A percentile compares a stretch with the other conserved stretches of the same genome.
Evolutionary conservation across 2,113 vertebrate species (phyloP).

Genomic region (Ophthalmolycus amberensis): DNA sequence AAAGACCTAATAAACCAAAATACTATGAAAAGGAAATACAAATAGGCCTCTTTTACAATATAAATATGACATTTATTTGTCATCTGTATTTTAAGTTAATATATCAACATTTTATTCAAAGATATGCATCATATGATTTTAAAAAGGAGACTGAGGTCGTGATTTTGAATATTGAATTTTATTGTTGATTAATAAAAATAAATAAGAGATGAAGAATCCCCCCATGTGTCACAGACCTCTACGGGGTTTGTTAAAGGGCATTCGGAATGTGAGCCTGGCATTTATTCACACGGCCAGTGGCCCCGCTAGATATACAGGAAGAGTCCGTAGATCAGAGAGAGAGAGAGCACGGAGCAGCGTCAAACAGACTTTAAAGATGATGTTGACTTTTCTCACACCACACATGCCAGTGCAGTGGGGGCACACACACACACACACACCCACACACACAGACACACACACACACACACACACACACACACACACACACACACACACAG

Average conservation of each 20-base stretch:
- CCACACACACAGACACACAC: conserved; percentile 26
- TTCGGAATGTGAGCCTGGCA: conserved; percentile 53
- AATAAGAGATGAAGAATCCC: conserved; percentile 23
- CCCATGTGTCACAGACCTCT: conserved; percentile 33
- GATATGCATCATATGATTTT: too few relatives aligned
- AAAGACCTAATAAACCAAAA: too few relatives aligned
- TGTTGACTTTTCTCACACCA: conserved; percentile 71
- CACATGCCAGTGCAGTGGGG: conserved; percentile 24
- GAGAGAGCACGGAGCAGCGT: conserved; percentile 24
- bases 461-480: conserved; percentile 24
- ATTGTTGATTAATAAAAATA: not conserved
- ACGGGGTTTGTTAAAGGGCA: conserved; percentile 65
- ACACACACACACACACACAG: conserved; percentile 27
- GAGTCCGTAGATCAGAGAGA: conserved; percentile 46
- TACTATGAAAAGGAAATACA: too few relatives aligned
- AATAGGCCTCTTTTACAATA: too few relatives aligned
- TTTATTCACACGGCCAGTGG: conserved; percentile 63
- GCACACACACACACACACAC: conserved; percentile 11
- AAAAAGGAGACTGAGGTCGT: not conserved
- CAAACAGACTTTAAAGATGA: conserved; percentile 70
- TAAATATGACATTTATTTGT: too few relatives aligned
- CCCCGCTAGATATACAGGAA: conserved; percentile 48
- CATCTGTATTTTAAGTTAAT: too few relatives aligned
- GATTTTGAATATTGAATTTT: not conserved
- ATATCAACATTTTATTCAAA: too few relatives aligned